Conservation (phyloP, 2,888 invertebrate species). For the Entomobrya multifasciata region DNA sequence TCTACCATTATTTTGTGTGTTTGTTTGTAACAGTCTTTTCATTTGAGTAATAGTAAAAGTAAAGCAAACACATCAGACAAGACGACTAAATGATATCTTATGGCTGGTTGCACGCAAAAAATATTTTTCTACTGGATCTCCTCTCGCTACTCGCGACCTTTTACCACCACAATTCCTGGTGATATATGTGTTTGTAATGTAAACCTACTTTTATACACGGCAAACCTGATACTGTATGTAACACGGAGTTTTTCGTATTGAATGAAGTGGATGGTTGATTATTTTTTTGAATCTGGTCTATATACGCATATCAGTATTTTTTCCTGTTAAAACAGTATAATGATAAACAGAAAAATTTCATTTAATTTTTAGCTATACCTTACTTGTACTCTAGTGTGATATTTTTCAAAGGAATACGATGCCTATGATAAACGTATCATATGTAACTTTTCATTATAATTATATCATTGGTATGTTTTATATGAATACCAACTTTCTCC, state of each 20-base stretch:
- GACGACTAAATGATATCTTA: constrained; percentile 24
- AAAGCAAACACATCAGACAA: background rate
- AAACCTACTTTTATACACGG: background rate
- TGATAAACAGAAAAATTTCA: background rate
- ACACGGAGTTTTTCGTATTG: background rate
- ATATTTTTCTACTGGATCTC: background rate
- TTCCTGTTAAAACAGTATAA: background rate
- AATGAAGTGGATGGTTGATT: no score
- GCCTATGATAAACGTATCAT: background rate
- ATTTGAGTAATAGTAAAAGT: constrained; percentile 11
- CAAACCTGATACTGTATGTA: constrained; percentile 1
- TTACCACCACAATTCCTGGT: background rate
- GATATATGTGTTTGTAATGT: background rate
- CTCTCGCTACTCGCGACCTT: constrained; percentile 12
- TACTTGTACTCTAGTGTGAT: no score
- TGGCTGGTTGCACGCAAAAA: constrained; percentile 24
- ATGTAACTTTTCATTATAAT: no score
- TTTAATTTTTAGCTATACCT: no score
- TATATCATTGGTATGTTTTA: background rate
- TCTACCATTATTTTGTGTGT: constrained; percentile 16
- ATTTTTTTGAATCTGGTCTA: no score
- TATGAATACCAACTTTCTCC: background rate
- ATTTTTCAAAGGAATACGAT: background rate
- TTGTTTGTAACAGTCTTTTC: constrained; percentile 32
- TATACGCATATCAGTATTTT: background rate